These are phyloP conservation scores for Eupithecia dodoneata DNA, from an alignment of 2,888 invertebrate species.

Conservation along the genomic window DNA sequence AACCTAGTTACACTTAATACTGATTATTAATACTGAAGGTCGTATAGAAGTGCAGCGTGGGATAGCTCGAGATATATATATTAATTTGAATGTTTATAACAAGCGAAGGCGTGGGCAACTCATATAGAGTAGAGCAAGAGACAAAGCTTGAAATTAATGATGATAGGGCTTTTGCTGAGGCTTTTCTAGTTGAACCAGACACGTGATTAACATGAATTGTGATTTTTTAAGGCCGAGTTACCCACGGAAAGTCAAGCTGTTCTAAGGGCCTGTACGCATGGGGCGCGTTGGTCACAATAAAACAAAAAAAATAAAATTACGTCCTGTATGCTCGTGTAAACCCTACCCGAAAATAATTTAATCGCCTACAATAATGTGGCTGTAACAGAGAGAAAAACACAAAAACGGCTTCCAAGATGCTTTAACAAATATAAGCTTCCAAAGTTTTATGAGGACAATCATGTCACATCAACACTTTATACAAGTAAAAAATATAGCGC, in stretches of 20 bases:
- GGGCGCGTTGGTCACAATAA: not conserved
- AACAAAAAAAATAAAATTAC: not conserved
- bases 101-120: constrained; percentile 15
- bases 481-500: not conserved
- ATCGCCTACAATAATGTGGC: not conserved
- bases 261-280: not conserved
- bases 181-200: not conserved
- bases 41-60: constrained; percentile 52
- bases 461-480: not conserved
- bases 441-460: not conserved
- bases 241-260: not conserved
- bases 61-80: constrained; percentile 30
- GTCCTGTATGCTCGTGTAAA: not conserved
- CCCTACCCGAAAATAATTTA: not conserved
- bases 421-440: not conserved
- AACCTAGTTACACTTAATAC: constrained; percentile 43
- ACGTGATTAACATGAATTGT: not conserved
- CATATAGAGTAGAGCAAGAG: not conserved
- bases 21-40: constrained; percentile 56
- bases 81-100: not conserved
- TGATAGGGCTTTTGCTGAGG: not conserved
- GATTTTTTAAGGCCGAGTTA: not conserved
- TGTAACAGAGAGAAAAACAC: not conserved
- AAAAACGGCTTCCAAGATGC: not conserved
- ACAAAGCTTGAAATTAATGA: not conserved